Base-by-base conservation (phyloP, 2,888 invertebrate species). In the Scaptodrosophila latifasciaeformis region DNA sequence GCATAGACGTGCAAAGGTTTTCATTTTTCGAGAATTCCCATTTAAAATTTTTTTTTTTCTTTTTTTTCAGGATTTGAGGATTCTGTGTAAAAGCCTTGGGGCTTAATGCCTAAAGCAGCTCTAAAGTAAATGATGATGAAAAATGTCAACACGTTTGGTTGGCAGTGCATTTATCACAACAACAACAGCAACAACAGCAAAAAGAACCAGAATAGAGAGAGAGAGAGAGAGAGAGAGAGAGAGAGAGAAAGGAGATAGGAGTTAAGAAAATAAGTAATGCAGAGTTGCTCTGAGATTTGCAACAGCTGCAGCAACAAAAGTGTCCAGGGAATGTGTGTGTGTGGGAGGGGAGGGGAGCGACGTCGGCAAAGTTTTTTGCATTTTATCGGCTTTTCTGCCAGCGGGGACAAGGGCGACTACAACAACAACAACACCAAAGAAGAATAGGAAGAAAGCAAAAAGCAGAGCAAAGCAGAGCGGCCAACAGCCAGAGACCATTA, bases 241-340 rank as follows among this genome's bases (percentile, higher is more conserved):
- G n/a, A n/a, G n/a, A n/a, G n/a, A n/a, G n/a, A n/a, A n/a, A n/a
- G n/a, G n/a, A n/a, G n/a, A n/a, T n/a, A n/a, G n/a, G n/a, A n/a
- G n/a, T n/a, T n/a, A n/a, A n/a, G n/a, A n/a, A n/a, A n/a, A n/a
- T n/a, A n/a, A n/a, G n/a, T n/a, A n/a, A n/a, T n/a, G n/a, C n/a
- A n/a, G n/a, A n/a, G n/a, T n/a, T n/a, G n/a, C n/a, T n/a, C 58
- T 77, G 78, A 74, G 78, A 74, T 77, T 77, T 74, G 72, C 78
- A 74, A 74, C 72, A 74, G 78, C 72, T 74, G 72, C 72, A 62
- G 40, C 52, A 56, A 55, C 15, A 13, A 24, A 18, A 48, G 27
- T n/a, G n/a, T n/a, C n/a, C n/a, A n/a, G 17, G n/a, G n/a, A 15
- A 6, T 27, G 27, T 13, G 21, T 12, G 27, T 10, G 21, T 10